Conservation (phyloP, 2,888 invertebrate genomes). For the Protonemura montana region DNA sequence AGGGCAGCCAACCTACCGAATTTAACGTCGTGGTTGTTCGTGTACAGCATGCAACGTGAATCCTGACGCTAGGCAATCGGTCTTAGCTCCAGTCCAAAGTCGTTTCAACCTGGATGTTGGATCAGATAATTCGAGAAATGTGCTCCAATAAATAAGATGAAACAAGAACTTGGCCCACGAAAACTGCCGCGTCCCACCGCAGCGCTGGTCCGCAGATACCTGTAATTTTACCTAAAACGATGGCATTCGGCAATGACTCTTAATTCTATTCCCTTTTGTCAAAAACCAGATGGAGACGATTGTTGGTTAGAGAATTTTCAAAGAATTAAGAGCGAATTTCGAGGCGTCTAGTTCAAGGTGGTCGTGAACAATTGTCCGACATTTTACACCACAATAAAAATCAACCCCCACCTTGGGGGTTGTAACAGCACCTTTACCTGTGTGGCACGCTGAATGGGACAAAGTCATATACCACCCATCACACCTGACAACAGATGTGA, state of each 20-base stretch:
- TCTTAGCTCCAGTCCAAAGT: neutral
- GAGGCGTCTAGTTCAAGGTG: slow-evolving; percentile 23
- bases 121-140: neutral
- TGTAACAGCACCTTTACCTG: neutral
- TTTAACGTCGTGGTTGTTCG: neutral
- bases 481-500: slow-evolving; percentile 31
- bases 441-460: neutral
- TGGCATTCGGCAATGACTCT: neutral
- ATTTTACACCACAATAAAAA: slow-evolving; percentile 28
- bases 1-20: neutral
- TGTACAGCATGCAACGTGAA: neutral
- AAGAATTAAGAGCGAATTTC: slow-evolving; percentile 24
- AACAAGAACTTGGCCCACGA: neutral
- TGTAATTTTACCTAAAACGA: slow-evolving; percentile 24
- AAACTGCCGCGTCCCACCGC: neutral
- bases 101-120: neutral
- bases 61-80: neutral
- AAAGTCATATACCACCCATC: slow-evolving; percentile 33
- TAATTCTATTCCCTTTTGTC: slow-evolving; percentile 13
- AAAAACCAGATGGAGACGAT: slow-evolving; percentile 15
- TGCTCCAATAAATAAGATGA: neutral
- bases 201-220: neutral
- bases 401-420: neutral
- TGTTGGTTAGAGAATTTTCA: neutral
- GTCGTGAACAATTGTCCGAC: neutral